phyloP scores from a whole-genome alignment of 1,140 invertebrate genomes.

The Goniozus legneri region DNA sequence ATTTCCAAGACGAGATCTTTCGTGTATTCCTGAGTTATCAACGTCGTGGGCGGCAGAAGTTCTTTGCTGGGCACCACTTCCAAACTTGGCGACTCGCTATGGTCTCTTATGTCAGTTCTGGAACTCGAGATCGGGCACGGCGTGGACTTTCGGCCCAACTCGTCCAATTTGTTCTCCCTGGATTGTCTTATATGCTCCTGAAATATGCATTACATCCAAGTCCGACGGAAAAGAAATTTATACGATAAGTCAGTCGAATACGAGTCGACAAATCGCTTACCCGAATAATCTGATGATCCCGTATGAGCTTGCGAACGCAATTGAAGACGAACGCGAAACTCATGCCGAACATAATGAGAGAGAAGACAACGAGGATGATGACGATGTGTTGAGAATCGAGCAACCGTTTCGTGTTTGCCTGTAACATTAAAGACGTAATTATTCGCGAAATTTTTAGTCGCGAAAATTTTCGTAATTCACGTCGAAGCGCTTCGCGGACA shows the following conservation, averaged over 20 bases:
- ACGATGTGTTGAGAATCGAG: constrained; percentile 71
- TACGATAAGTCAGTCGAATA: constrained; percentile 5
- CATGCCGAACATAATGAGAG: constrained; percentile 81
- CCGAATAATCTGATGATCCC: constrained; percentile 80
- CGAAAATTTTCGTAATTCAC: too few species aligned
- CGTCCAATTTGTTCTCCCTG: constrained; percentile 70
- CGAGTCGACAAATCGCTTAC: constrained; percentile 50
- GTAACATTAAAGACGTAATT: constrained; percentile 40
- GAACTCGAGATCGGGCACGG: constrained; percentile 40
- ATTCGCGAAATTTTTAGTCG: too few species aligned
- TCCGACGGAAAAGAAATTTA: constrained; percentile 6
- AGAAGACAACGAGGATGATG: constrained; percentile 87
- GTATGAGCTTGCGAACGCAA: constrained; percentile 76
- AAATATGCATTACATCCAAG: constrained; percentile 15
- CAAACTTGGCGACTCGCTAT: constrained; percentile 40
- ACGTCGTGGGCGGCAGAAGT: constrained; percentile 32
- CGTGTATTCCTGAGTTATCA: constrained; percentile 39
- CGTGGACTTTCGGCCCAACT: constrained; percentile 58
- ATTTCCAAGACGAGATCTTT: constrained; percentile 33
- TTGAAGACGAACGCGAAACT: constrained; percentile 82
- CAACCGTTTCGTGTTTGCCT: constrained; percentile 51
- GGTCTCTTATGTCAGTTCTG: constrained; percentile 37
- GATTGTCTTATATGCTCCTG: constrained; percentile 79
- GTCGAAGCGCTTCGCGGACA: too few species aligned
- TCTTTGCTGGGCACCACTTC: constrained; percentile 42